A percentile compares a stretch with the other conserved stretches of the same genome.
Conservation (phyloP, 2,797 vertebrate genomes). For the Sebastes vulpes region DNA sequence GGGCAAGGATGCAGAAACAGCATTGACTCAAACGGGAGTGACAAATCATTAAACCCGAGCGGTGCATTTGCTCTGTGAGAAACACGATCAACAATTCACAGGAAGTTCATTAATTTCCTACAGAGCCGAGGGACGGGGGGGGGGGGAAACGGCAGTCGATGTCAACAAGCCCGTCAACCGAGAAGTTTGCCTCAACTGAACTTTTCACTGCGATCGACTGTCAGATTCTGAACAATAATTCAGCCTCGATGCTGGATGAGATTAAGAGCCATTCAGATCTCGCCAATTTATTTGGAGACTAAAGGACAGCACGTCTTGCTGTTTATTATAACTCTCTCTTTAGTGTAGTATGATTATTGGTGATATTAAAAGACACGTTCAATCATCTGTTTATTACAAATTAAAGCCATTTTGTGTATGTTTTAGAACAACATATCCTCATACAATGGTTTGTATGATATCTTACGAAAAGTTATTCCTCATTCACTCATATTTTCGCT, state of each 20-base stretch:
- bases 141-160: neutral
- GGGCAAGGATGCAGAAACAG: conserved; percentile 16
- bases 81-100: conserved; percentile 41
- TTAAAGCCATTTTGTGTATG: neutral
- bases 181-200: conserved; percentile 23
- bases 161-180: conserved; percentile 12
- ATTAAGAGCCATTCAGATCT: neutral
- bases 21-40: conserved; percentile 44
- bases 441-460: neutral
- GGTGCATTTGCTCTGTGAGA: conserved; percentile 33
- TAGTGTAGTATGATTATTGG: accelerated
- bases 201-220: neutral
- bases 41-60: conserved; percentile 56
- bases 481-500: too few relatives aligned
- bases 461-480: too few relatives aligned
- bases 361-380: neutral
- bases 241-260: neutral
- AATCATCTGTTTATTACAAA: neutral
- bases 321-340: neutral
- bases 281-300: neutral
- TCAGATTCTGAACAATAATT: neutral
- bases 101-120: conserved; percentile 56
- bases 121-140: conserved; percentile 2
- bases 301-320: neutral
- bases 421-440: neutral